A percentile compares a stretch with the other conserved stretches of the same genome.
Evolutionary conservation across 2,113 vertebrate species (phyloP).

Genomic region (Nicator chloris): DNA sequence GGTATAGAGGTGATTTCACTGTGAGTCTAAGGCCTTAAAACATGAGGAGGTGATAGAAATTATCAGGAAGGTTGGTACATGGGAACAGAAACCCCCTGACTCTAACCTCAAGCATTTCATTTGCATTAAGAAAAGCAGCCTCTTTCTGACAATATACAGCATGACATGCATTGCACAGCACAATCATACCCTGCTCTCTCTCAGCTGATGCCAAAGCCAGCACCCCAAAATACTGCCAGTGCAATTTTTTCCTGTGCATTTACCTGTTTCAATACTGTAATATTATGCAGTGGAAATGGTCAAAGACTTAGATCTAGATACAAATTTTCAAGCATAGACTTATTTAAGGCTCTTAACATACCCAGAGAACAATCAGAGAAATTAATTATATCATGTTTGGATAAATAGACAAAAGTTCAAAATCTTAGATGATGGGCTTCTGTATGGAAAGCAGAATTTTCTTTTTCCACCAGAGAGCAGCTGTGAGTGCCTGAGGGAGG

Average conservation of each 20-base stretch:
- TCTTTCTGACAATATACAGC: not conserved
- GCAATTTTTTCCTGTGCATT: not conserved
- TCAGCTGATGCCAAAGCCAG: not conserved
- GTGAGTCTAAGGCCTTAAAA: not conserved
- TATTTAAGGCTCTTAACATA: not conserved
- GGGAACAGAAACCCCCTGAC: not conserved
- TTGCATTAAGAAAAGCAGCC: not conserved
- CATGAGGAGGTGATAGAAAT: not conserved
- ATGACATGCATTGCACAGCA: not conserved
- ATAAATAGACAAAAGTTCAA: not conserved
- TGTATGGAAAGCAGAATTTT: not conserved
- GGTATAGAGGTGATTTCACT: not conserved
- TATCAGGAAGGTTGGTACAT: not conserved
- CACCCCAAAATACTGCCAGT: not conserved
- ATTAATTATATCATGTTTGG: not conserved
- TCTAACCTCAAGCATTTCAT: not conserved
- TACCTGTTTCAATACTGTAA: not conserved
- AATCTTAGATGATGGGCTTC: not conserved
- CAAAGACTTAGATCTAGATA: not conserved
- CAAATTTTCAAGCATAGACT: not conserved
- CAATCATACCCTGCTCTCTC: not conserved
- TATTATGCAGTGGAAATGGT: not conserved
- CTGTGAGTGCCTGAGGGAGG: not conserved
- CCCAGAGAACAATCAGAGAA: not conserved
- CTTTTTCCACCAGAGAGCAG: not conserved